A percentile compares a stretch with the other conserved stretches of the same genome.
Conservation (phyloP, 2,888 invertebrate species). For the Acanthosepion pharaonis region DNA sequence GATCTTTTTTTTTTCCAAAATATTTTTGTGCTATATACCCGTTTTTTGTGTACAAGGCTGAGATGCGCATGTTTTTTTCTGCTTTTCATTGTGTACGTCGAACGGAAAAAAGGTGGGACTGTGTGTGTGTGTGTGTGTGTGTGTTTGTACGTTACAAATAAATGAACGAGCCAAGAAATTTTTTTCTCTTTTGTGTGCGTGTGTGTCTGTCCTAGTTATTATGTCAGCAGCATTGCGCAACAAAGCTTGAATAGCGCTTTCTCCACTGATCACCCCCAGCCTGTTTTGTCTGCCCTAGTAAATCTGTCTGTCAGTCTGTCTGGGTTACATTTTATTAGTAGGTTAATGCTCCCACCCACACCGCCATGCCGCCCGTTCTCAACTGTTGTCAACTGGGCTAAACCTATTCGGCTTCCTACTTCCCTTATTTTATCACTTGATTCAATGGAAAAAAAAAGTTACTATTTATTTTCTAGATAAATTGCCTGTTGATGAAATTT, state of each 20-base stretch:
- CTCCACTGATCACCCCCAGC: conserved; percentile 35
- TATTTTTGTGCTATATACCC: background rate
- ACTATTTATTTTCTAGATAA: too few relatives aligned
- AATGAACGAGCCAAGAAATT: background rate
- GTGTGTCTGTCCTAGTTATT: conserved; percentile 36
- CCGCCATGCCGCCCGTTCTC: background rate
- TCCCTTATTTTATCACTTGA: background rate
- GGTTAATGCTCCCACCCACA: conserved; percentile 40
- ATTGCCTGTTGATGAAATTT: too few relatives aligned
- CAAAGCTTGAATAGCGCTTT: conserved; percentile 38
- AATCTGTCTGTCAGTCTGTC: conserved; percentile 39
- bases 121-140: background rate
- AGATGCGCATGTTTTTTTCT: background rate
- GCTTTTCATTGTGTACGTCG: background rate
- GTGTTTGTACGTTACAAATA: too few relatives aligned
- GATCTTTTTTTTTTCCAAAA: background rate
- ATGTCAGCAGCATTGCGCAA: conserved; percentile 40
- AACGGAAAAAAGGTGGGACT: background rate
- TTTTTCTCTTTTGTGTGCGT: background rate
- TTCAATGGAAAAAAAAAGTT: background rate
- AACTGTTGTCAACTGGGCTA: conserved; percentile 14
- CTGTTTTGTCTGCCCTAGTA: conserved; percentile 43
- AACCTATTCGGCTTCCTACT: background rate
- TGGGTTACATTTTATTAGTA: conserved; percentile 42
- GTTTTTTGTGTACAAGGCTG: too few relatives aligned